Percentiles rank a stretch among this genome's conserved stretches.
Conservation (phyloP, 2,113 vertebrate species). For the human (Homo sapiens) region GRCh38 chr22:31101001-31101500, state of each 20-base stretch:
- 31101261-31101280: background rate
- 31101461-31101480: background rate
- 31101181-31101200: background rate
- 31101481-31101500: background rate
- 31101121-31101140: background rate
- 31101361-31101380: background rate
- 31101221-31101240: background rate
- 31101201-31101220: background rate
- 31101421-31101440: background rate
- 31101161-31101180: background rate
- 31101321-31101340: background rate
- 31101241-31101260: background rate
- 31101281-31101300: background rate
- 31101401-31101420: background rate
- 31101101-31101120: background rate
- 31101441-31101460: background rate
- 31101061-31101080: constrained; percentile 57
- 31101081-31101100: constrained; percentile 31
- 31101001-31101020: constrained; percentile 99
- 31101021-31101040: constrained; percentile 91
- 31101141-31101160: background rate
- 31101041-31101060: constrained; percentile 87
- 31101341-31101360: background rate
- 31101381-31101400: background rate
- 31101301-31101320: background rate